Percentiles rank a stretch among this genome's conserved stretches.
Evolutionary conservation across 1,140 invertebrate species (phyloP).

Genomic region (Dufourea novaeangliae): DNA sequence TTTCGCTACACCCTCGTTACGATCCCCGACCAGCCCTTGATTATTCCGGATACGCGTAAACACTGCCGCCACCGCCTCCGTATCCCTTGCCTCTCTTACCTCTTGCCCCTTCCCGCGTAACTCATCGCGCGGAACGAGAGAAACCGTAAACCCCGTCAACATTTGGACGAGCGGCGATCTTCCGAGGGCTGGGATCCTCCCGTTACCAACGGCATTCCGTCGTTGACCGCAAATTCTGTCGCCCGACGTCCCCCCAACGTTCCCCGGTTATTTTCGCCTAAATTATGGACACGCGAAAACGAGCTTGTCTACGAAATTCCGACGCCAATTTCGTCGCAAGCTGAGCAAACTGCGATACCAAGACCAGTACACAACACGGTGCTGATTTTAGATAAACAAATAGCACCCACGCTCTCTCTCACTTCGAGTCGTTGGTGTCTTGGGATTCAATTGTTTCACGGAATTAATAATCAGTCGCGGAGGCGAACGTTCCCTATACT

Average conservation of each 20-base stretch:
- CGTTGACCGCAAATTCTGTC: slow-evolving; percentile 28
- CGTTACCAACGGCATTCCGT: not conserved
- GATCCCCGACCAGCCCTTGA: slow-evolving; percentile 52
- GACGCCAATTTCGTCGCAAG: not conserved
- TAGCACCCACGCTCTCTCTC: too few species aligned
- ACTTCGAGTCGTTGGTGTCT: too few species aligned
- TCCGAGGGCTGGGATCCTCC: not conserved
- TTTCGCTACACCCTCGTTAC: slow-evolving; percentile 68
- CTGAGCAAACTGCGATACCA: not conserved
- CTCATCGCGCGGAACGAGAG: slow-evolving; percentile 23
- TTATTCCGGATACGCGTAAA: slow-evolving; percentile 68
- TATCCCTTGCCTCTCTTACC: too few species aligned
- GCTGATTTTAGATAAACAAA: too few species aligned
- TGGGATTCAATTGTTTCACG: too few species aligned
- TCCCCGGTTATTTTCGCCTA: slow-evolving; percentile 4
- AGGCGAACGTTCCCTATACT: too few species aligned
- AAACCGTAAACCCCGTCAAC: slow-evolving; percentile 49
- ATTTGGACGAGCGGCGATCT: slow-evolving; percentile 23
- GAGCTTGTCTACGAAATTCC: not conserved
- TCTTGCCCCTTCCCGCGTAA: slow-evolving; percentile 1
- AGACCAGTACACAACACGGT: too few species aligned
- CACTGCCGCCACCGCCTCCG: slow-evolving; percentile 22
- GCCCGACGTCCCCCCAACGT: not conserved
- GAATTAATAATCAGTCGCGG: too few species aligned
- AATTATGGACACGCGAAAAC: slow-evolving; percentile 16